phyloP scores from a whole-genome alignment of 2,113 vertebrate genomes.

The Oncorhynchus nerka region DNA sequence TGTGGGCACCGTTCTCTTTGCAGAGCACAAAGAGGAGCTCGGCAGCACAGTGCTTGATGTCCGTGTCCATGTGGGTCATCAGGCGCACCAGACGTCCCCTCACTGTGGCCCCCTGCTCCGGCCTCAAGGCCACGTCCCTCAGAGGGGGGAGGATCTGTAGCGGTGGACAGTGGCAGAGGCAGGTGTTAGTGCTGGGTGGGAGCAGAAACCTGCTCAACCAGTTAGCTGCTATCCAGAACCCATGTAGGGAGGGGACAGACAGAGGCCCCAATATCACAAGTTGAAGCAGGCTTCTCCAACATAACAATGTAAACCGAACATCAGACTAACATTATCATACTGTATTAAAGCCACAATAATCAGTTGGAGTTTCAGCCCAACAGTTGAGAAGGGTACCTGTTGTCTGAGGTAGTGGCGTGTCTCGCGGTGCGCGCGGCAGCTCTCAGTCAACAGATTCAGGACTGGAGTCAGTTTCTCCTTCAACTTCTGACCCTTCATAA shows the following conservation, averaged over 20 bases:
- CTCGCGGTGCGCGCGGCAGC: slow-evolving; percentile 75
- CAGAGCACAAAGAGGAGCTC: slow-evolving; percentile 83
- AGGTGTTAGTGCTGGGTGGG: no score
- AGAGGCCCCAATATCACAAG: no score
- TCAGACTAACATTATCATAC: no score
- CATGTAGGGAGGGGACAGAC: no score
- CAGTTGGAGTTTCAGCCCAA: not conserved
- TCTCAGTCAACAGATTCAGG: slow-evolving; percentile 79
- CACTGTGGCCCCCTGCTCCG: slow-evolving; percentile 70
- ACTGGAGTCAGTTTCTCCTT: slow-evolving; percentile 78
- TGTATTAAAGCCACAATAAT: not conserved
- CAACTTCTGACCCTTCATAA: slow-evolving; percentile 67
- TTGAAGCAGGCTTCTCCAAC: no score
- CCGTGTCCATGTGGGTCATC: slow-evolving; percentile 81
- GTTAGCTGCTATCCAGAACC: no score
- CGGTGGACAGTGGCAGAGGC: not conserved
- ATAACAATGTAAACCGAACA: no score
- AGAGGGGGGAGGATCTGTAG: slow-evolving; percentile 73
- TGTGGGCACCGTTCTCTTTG: slow-evolving; percentile 77
- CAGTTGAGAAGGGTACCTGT: slow-evolving; percentile 41
- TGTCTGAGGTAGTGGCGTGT: slow-evolving; percentile 75
- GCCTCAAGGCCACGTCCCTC: slow-evolving; percentile 65
- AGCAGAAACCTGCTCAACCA: no score
- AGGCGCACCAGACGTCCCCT: slow-evolving; percentile 76
- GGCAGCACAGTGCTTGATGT: slow-evolving; percentile 79